Evolutionary conservation across 2,888 invertebrate genomes (phyloP).

Genomic region (Troglohyphantes excavatus): DNA sequence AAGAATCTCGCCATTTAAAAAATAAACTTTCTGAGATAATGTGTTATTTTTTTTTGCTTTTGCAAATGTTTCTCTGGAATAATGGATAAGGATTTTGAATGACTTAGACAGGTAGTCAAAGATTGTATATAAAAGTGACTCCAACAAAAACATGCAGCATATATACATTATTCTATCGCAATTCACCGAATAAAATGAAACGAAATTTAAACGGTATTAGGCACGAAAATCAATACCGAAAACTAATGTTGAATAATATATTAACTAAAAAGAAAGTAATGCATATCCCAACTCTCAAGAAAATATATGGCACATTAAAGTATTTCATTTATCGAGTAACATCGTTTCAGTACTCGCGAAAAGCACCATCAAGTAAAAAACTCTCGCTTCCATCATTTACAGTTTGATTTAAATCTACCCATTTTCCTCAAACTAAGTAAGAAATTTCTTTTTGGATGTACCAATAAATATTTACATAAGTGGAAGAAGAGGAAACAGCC

Average conservation of each 20-base stretch:
- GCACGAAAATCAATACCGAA: no score
- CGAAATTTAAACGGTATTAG: no score
- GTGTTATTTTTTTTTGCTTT: no score
- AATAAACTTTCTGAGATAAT: no score
- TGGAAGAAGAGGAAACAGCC: background rate
- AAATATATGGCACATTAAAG: conserved; percentile 38
- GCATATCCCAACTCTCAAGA: background rate
- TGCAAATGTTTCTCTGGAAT: no score
- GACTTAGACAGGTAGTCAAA: no score
- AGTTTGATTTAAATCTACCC: conserved; percentile 34
- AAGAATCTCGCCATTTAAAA: no score
- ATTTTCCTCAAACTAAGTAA: conserved; percentile 20
- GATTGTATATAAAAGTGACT: no score
- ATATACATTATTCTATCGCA: no score
- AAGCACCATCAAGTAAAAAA: background rate
- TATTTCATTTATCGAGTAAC: conserved; percentile 19
- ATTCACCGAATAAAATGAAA: no score
- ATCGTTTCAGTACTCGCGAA: conserved; percentile 7
- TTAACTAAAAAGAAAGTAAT: background rate
- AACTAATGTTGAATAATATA: background rate
- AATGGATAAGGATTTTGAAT: no score
- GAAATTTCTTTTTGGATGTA: conserved; percentile 24
- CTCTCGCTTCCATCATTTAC: conserved; percentile 5
- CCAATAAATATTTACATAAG: conserved; percentile 22
- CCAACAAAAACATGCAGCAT: no score